Conservation (phyloP, 2,888 invertebrate genomes). For the Sympetrum striolatum region DNA sequence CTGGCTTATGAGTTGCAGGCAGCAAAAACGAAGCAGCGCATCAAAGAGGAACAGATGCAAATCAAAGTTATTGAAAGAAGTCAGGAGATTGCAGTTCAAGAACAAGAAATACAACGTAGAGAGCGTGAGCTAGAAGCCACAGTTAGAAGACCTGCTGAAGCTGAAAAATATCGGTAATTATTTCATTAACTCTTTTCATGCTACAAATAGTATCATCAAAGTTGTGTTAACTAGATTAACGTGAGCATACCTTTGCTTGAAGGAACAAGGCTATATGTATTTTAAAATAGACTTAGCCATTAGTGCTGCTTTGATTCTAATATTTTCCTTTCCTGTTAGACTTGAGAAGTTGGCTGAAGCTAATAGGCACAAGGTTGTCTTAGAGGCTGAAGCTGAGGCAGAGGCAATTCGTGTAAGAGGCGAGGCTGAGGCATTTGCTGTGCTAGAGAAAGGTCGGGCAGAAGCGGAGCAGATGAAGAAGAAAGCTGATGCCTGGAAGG, state of each 20-base stretch:
- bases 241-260: no score
- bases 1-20: slow-evolving; percentile 93
- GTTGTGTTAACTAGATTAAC: no score
- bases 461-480: slow-evolving; percentile 97
- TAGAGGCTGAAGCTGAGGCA: slow-evolving; percentile 95
- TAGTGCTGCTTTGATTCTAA: no score
- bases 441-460: slow-evolving; percentile 92
- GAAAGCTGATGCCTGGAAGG: slow-evolving; percentile 96
- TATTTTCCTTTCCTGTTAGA: slow-evolving; percentile 57
- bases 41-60: slow-evolving; percentile 98
- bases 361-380: slow-evolving; percentile 82
- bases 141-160: slow-evolving; percentile 92
- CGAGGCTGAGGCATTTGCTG: slow-evolving; percentile 91
- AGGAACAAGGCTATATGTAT: no score
- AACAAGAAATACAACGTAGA: slow-evolving; percentile 92
- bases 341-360: slow-evolving; percentile 95
- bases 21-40: slow-evolving; percentile 93
- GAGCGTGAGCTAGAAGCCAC: slow-evolving; percentile 94
- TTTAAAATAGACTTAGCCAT: no score
- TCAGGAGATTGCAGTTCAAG: slow-evolving; percentile 93
- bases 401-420: slow-evolving; percentile 86
- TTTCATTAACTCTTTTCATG: no score
- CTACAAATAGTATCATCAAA: no score
- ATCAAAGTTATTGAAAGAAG: slow-evolving; percentile 87
- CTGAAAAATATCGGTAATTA: slow-evolving; percentile 77